Percentiles rank a stretch among this genome's conserved stretches.
phyloP scores from a whole-genome alignment of 2,113 vertebrate species.

The Rhombomys opimus region DNA sequence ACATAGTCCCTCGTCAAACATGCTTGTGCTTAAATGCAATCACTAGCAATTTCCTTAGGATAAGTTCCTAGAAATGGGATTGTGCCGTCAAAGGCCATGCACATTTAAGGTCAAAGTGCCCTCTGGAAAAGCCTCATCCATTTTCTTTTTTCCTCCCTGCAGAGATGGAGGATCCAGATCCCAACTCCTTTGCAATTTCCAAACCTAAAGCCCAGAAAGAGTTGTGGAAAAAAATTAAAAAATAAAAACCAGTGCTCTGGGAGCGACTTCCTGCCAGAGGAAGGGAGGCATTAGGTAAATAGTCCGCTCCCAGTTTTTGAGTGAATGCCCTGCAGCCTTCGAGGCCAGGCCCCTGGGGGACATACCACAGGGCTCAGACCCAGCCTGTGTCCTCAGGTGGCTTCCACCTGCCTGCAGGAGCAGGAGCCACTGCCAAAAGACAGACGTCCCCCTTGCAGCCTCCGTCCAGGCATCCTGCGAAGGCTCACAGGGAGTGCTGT shows the following conservation, averaged over 20 bases:
- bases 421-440: neutral
- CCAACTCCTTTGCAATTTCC: conserved; percentile 69
- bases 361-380: neutral
- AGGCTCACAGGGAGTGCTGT: neutral
- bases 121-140: conserved; percentile 55
- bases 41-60: conserved; percentile 32
- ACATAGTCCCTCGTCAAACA: neutral
- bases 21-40: neutral
- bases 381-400: neutral
- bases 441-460: neutral
- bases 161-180: conserved; percentile 35
- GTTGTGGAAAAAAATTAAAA: neutral
- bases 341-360: neutral
- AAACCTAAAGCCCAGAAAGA: conserved; percentile 73
- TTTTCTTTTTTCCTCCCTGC: conserved; percentile 55
- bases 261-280: conserved; percentile 77
- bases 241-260: conserved; percentile 52
- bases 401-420: neutral
- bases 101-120: conserved; percentile 17
- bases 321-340: conserved; percentile 47
- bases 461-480: neutral
- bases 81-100: conserved; percentile 46
- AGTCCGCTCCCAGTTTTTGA: conserved; percentile 71
- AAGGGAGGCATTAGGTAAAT: conserved; percentile 76
- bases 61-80: conserved; percentile 71